Base-by-base conservation (phyloP, 2,797 vertebrate species). In the Sandelia bainsii region DNA sequence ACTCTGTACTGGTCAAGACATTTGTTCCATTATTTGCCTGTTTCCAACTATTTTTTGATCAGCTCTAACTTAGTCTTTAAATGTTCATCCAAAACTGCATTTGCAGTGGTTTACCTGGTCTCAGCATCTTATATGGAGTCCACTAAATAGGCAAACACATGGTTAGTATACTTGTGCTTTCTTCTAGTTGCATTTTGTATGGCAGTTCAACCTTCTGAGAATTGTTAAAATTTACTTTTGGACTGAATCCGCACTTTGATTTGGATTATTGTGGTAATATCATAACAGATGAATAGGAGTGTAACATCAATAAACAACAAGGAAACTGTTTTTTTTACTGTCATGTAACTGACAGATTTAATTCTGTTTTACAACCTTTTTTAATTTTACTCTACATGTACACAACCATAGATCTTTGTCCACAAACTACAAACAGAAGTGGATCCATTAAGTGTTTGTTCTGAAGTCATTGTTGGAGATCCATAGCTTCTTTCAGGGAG, bases 361-460 rank as follows among this genome's bases (percentile, higher is more conserved):
- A 66, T 71, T 37, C 49, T 37, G 17, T 69, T 68, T 76, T 5
- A 14, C 12, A 40, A 14, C 13, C 13, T 34, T 34, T 34, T 34
- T 76, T 42, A 53, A 50, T 61, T 54, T 80, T 84, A 62, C 44
- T 49, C 5, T 29, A 29, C 3, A 29, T 52, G 69, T 57, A 52
- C 32, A 46, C 69, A 54, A 44, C 61, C 57, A 48, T 20, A 70
- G 64, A 62, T 25, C 72, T 82, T 80, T 82, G 75, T 79, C 71
- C 76, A 58, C 62, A 62, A 67, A 62, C 32, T 42, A 67, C 51
- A 70, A 66, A 70, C 58, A 72, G 46, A 45, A 66, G 52, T 63
- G 45, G 32, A 62, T 52, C 59, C 50, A n/a, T 52, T 61, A 6
- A 46, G 52, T 42, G 72, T 82, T 84, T 85, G 86, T 85, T 88